Conservation (phyloP, 2,113 vertebrate species). For the Noctilio leporinus region DNA sequence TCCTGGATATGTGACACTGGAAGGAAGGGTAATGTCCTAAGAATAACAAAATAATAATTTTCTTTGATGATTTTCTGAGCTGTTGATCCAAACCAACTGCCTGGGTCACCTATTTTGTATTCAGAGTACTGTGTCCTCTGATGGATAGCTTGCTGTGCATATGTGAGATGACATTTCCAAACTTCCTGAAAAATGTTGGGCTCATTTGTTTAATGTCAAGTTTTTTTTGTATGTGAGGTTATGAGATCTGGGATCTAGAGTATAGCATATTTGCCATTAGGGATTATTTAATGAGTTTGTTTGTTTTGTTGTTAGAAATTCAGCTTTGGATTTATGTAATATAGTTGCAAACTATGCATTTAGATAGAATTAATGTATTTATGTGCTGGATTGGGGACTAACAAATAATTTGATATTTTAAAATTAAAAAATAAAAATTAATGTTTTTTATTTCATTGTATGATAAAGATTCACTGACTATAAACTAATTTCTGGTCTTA, state of each 20-base stretch:
- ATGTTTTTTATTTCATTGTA: not conserved
- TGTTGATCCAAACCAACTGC: not conserved
- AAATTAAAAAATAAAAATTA: constrained; percentile 12
- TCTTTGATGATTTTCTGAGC: not conserved
- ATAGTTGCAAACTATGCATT: not conserved
- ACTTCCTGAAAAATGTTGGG: not conserved
- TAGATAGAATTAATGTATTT: not conserved
- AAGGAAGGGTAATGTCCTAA: not conserved
- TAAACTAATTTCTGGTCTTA: not conserved
- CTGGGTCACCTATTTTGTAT: constrained; percentile 1
- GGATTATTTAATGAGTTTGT: not conserved
- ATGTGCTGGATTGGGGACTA: not conserved
- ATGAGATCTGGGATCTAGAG: constrained; percentile 33
- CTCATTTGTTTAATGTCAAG: constrained; percentile 48
- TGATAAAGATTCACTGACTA: not conserved
- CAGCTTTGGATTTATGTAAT: not conserved
- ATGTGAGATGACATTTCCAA: constrained; percentile 41
- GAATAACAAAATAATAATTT: not conserved
- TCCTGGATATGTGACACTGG: not conserved
- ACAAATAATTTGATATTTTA: constrained; percentile 4
- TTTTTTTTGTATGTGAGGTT: constrained; percentile 19
- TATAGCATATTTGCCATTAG: not conserved
- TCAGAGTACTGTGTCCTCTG: not conserved
- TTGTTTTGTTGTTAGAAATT: constrained; percentile 31
- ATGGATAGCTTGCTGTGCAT: not conserved